Base-by-base conservation (phyloP, 64 coral and sea anemone species). In the Dendronephthya gigantea region DNA sequence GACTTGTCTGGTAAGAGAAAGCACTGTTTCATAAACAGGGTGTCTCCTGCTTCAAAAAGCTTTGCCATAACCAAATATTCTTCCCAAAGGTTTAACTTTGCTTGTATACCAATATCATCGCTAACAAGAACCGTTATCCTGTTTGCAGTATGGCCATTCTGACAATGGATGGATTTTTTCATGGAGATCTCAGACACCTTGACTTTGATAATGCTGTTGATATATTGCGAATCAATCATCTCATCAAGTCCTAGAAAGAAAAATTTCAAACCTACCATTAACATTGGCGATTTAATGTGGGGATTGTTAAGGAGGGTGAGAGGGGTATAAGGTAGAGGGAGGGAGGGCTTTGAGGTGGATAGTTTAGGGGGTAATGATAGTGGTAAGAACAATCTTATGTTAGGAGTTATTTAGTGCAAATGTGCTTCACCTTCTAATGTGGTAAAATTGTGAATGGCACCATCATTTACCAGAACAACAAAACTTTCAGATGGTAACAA, bases 401-500 rank as follows among this genome's bases (percentile, higher is more conserved):
- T 45, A 45, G 41, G 41, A 45, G 41, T 11, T 45, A 6, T 45
- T 6, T 45, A 11, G 41, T 45, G 4, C 29, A n/a, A 34, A 79
- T 12, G n/a, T n/a, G n/a, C n/a, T 19, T 9, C 22, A 79, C 72
- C 72, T 79, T 79, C 72, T 39, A 79, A 79, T n/a, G 40, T 9
- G 31, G 28, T 38, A 7, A 81, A 33, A 29, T 37, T 34, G 74
- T 31, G 89, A 25, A 45, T 30, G 28, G 39, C 51, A 43, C 40
- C 58, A 48, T 59, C 81, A 4, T 93, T 79, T 49, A 88, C 49
- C 9, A 98, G 76, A 47, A 93, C 91, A 0, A 92, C 90, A 0
- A 89, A 90, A 89, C 91, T 98, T 58, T 93, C 95, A 17, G 95
- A 98, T 34, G 95, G 95, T 3, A 98, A 83, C 31, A 98, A 85